phyloP scores from a whole-genome alignment of 2,113 vertebrate genomes.

The Ceyx cyanopectus region DNA sequence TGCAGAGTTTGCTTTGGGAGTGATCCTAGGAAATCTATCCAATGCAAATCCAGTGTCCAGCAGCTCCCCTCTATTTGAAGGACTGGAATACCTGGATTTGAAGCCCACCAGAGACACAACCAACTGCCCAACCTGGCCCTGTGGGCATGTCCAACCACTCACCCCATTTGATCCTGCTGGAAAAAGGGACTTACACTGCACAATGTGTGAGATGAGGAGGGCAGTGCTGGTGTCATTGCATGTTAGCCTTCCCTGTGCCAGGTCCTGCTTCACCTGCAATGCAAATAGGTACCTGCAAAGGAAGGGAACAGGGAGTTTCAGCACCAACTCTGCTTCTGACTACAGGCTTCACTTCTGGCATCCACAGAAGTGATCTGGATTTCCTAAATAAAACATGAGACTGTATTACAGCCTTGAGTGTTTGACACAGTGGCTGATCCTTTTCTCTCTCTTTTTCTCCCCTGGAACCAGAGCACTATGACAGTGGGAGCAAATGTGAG shows the following conservation, averaged over 20 bases:
- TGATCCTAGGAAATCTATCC: not conserved
- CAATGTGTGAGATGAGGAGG: conserved; percentile 93
- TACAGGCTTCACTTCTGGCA: not conserved
- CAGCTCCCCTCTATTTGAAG: not conserved
- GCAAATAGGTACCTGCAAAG: conserved; percentile 95
- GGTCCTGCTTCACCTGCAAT: conserved; percentile 95
- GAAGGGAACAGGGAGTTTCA: not conserved
- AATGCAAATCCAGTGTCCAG: not conserved
- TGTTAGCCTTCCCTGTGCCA: conserved; percentile 88
- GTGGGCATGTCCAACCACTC: not conserved
- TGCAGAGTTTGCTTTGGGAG: not conserved
- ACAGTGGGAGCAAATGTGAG: not conserved
- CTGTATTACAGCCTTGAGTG: not conserved
- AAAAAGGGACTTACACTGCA: conserved; percentile 89
- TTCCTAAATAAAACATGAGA: not conserved
- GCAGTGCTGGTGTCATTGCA: conserved; percentile 94
- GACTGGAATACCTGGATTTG: not conserved
- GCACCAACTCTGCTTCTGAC: not conserved
- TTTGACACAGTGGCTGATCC: not conserved
- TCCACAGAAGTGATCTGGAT: not conserved
- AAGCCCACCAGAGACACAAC: not conserved
- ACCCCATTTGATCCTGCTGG: not conserved
- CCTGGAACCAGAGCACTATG: not conserved
- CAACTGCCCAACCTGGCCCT: not conserved
- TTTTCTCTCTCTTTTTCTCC: not conserved